Conservation (phyloP, 2,113 vertebrate genomes). For the Apaloderma vittatum region DNA sequence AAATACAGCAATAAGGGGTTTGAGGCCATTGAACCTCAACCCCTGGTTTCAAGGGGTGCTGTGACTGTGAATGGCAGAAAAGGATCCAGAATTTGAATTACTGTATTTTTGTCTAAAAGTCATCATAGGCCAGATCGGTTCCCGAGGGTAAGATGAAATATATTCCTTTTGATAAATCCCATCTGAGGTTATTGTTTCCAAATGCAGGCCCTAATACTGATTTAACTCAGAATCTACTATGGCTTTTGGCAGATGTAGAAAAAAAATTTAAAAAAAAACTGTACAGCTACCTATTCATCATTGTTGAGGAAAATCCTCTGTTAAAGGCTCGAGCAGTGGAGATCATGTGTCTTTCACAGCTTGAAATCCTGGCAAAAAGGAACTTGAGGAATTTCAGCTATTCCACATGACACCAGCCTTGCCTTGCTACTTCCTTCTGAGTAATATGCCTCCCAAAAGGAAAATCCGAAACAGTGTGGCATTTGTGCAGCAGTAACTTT, state of each 20-base stretch:
- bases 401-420: conserved; percentile 56
- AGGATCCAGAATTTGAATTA: not conserved
- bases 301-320: conserved; percentile 47
- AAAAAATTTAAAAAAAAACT: not conserved
- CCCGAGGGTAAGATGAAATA: not conserved
- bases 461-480: not conserved
- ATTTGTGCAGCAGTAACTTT: not conserved
- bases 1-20: not conserved
- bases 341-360: conserved; percentile 72
- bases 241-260: not conserved
- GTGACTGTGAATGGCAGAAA: not conserved
- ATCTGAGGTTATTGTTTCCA: not conserved
- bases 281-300: conserved; percentile 52
- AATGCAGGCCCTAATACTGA: not conserved
- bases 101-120: not conserved
- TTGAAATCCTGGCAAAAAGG: conserved; percentile 72
- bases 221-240: conserved; percentile 7
- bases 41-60: not conserved
- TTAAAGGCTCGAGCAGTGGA: not conserved
- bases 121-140: not conserved
- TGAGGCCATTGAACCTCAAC: not conserved
- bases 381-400: conserved; percentile 70
- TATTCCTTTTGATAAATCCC: conserved; percentile 14
- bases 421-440: conserved; percentile 32
- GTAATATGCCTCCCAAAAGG: not conserved